Evolutionary conservation across 2,113 vertebrate species (phyloP).

Genomic region (Cephalopholis sonnerati): DNA sequence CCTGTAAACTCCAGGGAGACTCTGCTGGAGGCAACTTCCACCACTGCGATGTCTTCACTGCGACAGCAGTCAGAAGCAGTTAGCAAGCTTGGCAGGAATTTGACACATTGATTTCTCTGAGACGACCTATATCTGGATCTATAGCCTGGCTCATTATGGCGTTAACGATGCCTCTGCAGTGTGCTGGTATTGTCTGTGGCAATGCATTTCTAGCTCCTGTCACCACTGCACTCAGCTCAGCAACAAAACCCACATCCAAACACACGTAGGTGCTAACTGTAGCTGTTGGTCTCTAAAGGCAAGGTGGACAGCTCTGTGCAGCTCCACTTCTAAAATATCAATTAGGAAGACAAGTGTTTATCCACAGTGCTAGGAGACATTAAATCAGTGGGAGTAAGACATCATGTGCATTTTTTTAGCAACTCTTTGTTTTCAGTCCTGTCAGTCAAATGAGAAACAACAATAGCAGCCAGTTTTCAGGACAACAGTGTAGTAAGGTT

Average conservation of each 20-base stretch:
- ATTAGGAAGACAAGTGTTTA: constrained; percentile 13
- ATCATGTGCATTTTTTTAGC: constrained; percentile 17
- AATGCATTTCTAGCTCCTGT: constrained; percentile 31
- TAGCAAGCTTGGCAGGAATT: constrained; percentile 22
- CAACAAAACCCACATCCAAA: constrained; percentile 28
- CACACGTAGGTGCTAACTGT: constrained; percentile 48
- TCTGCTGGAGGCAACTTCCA: constrained; percentile 18
- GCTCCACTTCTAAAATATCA: constrained; percentile 9
- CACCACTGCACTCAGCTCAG: constrained; percentile 34
- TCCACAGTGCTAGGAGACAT: not conserved
- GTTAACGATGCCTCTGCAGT: constrained; percentile 39
- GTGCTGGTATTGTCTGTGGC: constrained; percentile 5
- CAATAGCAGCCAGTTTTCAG: not conserved
- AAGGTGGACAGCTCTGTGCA: constrained; percentile 15
- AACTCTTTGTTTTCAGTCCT: constrained; percentile 11
- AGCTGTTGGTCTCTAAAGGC: constrained; percentile 41
- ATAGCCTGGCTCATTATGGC: constrained; percentile 1
- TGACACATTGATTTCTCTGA: constrained; percentile 41
- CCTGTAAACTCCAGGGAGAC: constrained; percentile 36
- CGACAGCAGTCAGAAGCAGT: constrained; percentile 28
- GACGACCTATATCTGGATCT: constrained; percentile 24
- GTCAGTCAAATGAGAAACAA: not conserved
- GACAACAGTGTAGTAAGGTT: not conserved
- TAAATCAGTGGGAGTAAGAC: not conserved
- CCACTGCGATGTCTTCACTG: constrained; percentile 4